Base-by-base conservation (phyloP, 2,113 vertebrate species). In the Deroptyus accipitrinus region DNA sequence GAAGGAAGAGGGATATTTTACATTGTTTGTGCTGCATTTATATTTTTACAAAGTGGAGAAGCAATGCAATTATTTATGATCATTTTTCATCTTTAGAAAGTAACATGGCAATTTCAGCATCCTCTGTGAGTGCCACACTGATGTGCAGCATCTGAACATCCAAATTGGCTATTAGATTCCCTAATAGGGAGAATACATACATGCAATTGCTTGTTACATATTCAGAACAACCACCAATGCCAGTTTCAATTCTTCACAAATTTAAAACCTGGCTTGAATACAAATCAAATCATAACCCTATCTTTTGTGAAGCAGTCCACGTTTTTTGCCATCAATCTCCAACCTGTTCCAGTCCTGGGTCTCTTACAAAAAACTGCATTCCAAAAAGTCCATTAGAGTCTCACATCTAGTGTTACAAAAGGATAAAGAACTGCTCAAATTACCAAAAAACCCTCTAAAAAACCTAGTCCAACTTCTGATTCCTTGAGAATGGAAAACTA, bases 371-470 rank as follows among this genome's bases (percentile, higher is more conserved):
- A 80, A 81, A 13, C 13, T 78, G 69, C 20, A 91, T 92, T 92
- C 90, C 95, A 96, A 83, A 84, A 89, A 79, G 83, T 52, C 88
- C 83, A 82, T 94, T 96, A 92, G 46, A 72, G 59, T 46, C 57
- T 93, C 7, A 5, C 70, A 88, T 41, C 17, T 42, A 33, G 17
- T 37, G 51, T 39, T 91, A 44, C 15, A 9, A 57, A 82, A 90
- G 57, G 62, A 90, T 69, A 88, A 94, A 74, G n/a, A 84, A 46
- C 28, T 51, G 35, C 70, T 93, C 61, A 72, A 68, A 41, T 93
- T 92, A 75, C 81, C 11, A 51, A 51, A 73, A 59, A 54, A 67
- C 27, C 3, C 24, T 78, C 64, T 79, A 13, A 85, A 64, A 72
- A 68, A 33, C 7, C 11, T 55, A 35, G 13, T n/a, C 48, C 4